A percentile compares a stretch with the other conserved stretches of the same genome.
Evolutionary conservation across 2,113 vertebrate species (phyloP).

Genomic region (Apeltes quadracus): DNA sequence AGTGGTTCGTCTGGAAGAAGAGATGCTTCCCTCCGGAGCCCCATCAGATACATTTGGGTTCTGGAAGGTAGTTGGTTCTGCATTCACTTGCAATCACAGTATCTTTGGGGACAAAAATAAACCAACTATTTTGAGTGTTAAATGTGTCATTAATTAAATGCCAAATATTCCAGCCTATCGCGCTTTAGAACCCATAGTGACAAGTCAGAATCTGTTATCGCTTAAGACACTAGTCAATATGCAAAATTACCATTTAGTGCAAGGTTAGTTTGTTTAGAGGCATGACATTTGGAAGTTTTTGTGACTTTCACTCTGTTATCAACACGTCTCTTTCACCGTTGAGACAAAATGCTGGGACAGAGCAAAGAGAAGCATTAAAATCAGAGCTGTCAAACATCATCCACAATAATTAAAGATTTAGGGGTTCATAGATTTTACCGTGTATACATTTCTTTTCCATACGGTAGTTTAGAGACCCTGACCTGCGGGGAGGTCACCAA

Average conservation of each 20-base stretch:
- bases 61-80: neutral
- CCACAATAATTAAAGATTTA: neutral
- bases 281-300: neutral
- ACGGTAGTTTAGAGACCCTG: neutral
- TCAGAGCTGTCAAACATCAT: neutral
- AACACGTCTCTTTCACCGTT: neutral
- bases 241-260: no score
- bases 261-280: neutral
- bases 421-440: neutral
- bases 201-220: neutral
- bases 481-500: slow-evolving; percentile 26
- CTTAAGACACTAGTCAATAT: neutral
- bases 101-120: neutral
- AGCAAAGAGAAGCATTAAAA: neutral
- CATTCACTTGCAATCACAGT: neutral
- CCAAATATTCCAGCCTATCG: neutral
- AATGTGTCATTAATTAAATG: neutral
- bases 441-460: neutral
- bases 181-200: neutral
- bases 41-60: neutral
- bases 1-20: slow-evolving; percentile 45
- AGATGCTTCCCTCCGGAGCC: slow-evolving; percentile 35
- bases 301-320: neutral
- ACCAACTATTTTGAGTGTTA: neutral
- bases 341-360: neutral